phyloP scores from a whole-genome alignment of 1,140 invertebrate genomes.

The Papilio helenus region DNA sequence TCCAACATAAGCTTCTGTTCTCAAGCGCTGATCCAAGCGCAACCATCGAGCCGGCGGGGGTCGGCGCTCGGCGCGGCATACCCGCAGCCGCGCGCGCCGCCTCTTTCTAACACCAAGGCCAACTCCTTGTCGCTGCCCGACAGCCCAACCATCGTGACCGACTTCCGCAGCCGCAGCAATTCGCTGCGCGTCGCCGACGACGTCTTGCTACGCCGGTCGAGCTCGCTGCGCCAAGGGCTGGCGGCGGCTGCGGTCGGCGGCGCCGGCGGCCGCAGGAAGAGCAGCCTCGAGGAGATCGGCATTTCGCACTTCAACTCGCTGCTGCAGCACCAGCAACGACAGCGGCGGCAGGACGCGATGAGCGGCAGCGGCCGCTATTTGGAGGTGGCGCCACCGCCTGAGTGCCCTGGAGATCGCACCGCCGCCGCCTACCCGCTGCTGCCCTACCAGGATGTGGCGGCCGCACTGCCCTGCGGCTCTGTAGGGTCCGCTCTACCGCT shows the following conservation, averaged over 20 bases:
- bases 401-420: constrained; percentile 84
- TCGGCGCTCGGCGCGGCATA: constrained; percentile 86
- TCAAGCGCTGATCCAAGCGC: constrained; percentile 87
- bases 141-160: constrained; percentile 90
- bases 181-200: constrained; percentile 93
- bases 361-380: constrained; percentile 92
- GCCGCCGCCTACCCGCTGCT: constrained; percentile 63
- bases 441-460: constrained; percentile 78
- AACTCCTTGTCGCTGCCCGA: constrained; percentile 94
- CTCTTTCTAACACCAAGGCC: constrained; percentile 91
- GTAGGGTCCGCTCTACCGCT: constrained; percentile 67
- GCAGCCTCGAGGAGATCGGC: constrained; percentile 93
- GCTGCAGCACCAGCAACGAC: constrained; percentile 85
- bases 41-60: constrained; percentile 80
- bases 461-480: constrained; percentile 81
- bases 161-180: constrained; percentile 91
- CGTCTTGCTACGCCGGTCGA: constrained; percentile 91
- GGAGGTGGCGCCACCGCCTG: constrained; percentile 92
- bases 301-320: constrained; percentile 88
- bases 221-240: constrained; percentile 91
- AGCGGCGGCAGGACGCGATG: constrained; percentile 86
- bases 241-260: constrained; percentile 80
- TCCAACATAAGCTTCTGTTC: constrained; percentile 96
- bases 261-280: constrained; percentile 86
- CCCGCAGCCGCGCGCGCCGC: constrained; percentile 87